Conservation (phyloP, 1,140 invertebrate species). For the Trichonephila clavipes region DNA sequence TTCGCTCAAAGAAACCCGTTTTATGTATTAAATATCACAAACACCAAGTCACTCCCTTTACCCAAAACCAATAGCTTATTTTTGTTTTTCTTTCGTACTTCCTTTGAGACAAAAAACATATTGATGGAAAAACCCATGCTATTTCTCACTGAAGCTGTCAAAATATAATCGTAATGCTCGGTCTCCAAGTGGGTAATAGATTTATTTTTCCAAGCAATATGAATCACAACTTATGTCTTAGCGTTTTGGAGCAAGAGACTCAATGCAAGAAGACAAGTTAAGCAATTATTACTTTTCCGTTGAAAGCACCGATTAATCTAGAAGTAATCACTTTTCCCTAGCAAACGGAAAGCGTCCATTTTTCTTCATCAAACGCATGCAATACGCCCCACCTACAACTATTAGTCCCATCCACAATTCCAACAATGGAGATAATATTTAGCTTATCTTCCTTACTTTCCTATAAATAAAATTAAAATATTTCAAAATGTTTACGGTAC, state of each 20-base stretch:
- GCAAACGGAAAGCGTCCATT: conserved; percentile 2
- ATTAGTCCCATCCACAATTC: conserved; percentile 11
- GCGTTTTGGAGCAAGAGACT: background rate
- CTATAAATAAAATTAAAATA: background rate
- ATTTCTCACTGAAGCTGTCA: conserved; percentile 37
- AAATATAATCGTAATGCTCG: conserved; percentile 46
- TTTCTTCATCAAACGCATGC: conserved; percentile 44
- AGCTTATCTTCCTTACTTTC: background rate
- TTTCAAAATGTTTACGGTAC: too few relatives aligned
- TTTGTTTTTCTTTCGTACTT: background rate
- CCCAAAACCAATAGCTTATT: background rate
- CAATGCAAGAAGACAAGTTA: conserved; percentile 47
- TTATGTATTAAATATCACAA: background rate
- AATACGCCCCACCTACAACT: conserved; percentile 33
- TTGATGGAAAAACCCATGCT: background rate
- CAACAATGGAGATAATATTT: conserved; percentile 2
- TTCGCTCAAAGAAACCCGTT: too few relatives aligned
- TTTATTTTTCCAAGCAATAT: conserved; percentile 37
- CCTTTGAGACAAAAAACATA: conserved; percentile 24
- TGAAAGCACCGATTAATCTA: conserved; percentile 61
- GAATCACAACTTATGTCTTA: conserved; percentile 48
- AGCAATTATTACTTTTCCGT: conserved; percentile 62
- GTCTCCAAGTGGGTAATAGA: conserved; percentile 19
- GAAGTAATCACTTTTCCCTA: conserved; percentile 47
- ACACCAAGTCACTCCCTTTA: background rate